phyloP scores from a whole-genome alignment of 2,888 invertebrate genomes.

The Epiblema foenella region DNA sequence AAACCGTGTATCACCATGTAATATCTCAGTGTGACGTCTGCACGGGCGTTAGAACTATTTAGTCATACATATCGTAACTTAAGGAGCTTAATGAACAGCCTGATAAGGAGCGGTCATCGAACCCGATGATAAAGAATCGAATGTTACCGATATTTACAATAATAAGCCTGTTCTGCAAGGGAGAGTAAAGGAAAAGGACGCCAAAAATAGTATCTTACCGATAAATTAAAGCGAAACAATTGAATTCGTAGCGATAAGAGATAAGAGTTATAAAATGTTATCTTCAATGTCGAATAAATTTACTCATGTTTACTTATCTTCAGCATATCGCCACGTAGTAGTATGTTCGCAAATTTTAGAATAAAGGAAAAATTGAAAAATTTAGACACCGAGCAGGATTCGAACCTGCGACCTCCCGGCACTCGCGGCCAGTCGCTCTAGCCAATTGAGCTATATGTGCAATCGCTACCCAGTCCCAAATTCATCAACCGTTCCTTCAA shows the following conservation, averaged over 20 bases:
- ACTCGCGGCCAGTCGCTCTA: too few species aligned
- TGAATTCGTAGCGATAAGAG: background rate
- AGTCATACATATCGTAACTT: constrained; percentile 56
- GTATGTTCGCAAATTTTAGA: too few species aligned
- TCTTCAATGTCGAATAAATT: background rate
- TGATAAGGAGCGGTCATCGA: constrained; percentile 72
- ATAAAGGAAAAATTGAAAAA: too few species aligned
- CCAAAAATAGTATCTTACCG: constrained; percentile 4
- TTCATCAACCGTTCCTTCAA: too few species aligned
- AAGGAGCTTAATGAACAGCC: constrained; percentile 68
- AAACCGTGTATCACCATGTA: background rate
- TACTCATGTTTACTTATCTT: background rate
- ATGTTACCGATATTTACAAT: constrained; percentile 40
- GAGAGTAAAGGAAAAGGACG: constrained; percentile 12
- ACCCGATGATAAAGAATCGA: constrained; percentile 63
- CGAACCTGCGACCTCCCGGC: too few species aligned
- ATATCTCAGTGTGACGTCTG: constrained; percentile 22
- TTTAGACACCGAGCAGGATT: too few species aligned
- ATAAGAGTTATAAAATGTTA: background rate
- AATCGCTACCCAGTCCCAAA: too few species aligned
- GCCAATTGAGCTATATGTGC: too few species aligned
- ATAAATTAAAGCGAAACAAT: constrained; percentile 12
- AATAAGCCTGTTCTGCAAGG: constrained; percentile 13
- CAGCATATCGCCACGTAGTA: background rate
- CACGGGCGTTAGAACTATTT: constrained; percentile 51